Base-by-base conservation (phyloP, 2,113 vertebrate species). In the Peromyscus leucopus region DNA sequence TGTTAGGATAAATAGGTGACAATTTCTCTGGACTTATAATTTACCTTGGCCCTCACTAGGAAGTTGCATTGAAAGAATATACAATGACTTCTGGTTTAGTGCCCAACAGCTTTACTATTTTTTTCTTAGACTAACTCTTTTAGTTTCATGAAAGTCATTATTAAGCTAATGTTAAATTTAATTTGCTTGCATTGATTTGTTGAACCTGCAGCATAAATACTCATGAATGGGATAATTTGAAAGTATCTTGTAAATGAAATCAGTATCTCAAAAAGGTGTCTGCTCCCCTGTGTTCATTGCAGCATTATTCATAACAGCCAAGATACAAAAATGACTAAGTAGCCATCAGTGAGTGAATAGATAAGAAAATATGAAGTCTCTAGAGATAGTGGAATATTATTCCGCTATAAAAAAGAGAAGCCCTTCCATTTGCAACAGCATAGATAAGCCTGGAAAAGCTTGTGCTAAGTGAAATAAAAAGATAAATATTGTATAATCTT, bases 141-240 rank as follows among this genome's bases (percentile, higher is more conserved):
- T 71, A 55, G 28, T 80, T 90, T 95, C 90, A 93, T 65, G 28
- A 90, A 97, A 86, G 57, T 89, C 80, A 69, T 95, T 80, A 69
- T 94, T 90, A 95, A 86, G 80, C 42, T 90, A 95, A 96, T 89
- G 80, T 59, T 42, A 96, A 95, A 75, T 95, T 95, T 83, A 94
- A 94, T 94, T 91, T 82, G 42, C 59, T 95, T 85, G 55, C 61
- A 96, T 78, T 96, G 71, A 92, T 97, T 90, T 88, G 67, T 69
- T 90, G 91, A 96, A 91, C 59, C 55, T 51, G 42, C 86, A 95
- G 36, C 84, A 63, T 87, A 91, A 95, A 88, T 92, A 71, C 33
- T 93, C 63, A 84, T 57, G 79, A 95, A 48, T 75, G 69, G 57
- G 26, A 63, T 65, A 74, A 97, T 69, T 95, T 74, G 61, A 55